phyloP scores from a whole-genome alignment of 2,113 vertebrate species.

The Leuciscus idus region DNA sequence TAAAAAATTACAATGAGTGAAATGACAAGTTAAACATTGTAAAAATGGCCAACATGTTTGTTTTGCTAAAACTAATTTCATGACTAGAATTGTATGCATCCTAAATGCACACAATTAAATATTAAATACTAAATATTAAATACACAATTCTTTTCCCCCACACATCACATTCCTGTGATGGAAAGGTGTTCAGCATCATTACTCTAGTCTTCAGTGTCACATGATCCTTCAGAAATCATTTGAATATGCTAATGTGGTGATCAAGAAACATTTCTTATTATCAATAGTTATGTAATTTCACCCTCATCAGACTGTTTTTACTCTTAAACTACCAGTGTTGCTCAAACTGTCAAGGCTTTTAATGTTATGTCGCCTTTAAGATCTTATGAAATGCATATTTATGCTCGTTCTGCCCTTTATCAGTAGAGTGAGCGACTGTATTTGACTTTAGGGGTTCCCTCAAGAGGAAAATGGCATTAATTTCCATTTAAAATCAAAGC shows the following conservation, averaged over 20 bases:
- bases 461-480: constrained; percentile 66
- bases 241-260: no score
- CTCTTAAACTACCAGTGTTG: background rate
- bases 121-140: background rate
- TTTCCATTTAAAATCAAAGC: constrained; percentile 73
- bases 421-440: constrained; percentile 68
- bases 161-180: no score
- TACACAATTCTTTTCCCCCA: background rate
- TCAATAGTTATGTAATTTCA: background rate
- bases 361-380: constrained; percentile 45
- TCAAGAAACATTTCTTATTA: background rate
- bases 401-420: constrained; percentile 67
- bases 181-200: no score
- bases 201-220: no score
- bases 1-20: background rate
- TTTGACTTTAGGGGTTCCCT: constrained; percentile 59
- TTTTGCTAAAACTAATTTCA: background rate
- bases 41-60: background rate
- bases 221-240: no score
- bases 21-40: background rate
- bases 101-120: background rate
- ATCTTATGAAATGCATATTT: constrained; percentile 62
- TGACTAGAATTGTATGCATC: background rate
- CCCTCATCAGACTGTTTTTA: background rate
- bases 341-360: background rate